Conservation (phyloP, 2,113 vertebrate genomes). For the Podarcis raffonei region DNA sequence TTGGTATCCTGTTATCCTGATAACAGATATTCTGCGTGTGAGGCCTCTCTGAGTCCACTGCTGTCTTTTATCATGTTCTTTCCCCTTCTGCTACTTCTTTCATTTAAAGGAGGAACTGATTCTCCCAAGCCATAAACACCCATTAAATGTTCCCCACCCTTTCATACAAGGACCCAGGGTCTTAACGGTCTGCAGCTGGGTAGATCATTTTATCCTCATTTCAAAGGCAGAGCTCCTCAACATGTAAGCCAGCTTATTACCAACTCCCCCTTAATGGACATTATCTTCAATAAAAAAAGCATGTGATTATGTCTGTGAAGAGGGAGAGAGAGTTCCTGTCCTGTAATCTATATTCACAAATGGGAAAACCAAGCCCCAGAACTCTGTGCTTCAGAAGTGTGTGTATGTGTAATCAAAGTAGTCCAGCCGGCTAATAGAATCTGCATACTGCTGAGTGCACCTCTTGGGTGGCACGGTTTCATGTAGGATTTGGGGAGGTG, state of each 20-base stretch:
- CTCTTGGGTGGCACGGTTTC: conserved; percentile 2
- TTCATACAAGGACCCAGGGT: conserved; percentile 67
- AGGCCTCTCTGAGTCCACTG: conserved; percentile 61
- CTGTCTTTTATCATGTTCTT: conserved; percentile 69
- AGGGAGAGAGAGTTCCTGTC: conserved; percentile 2
- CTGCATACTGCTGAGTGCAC: neutral
- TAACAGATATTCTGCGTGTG: conserved; percentile 62
- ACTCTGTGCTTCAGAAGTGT: neutral
- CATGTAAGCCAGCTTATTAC: conserved; percentile 63
- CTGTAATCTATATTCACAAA: conserved; percentile 28
- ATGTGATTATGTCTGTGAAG: conserved; percentile 25
- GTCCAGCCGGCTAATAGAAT: neutral
- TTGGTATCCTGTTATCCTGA: conserved; percentile 55
- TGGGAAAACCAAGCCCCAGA: conserved; percentile 1
- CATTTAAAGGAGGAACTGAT: conserved; percentile 69
- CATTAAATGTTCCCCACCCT: conserved; percentile 78
- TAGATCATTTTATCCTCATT: conserved; percentile 67
- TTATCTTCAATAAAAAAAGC: conserved; percentile 47
- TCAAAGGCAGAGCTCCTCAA: conserved; percentile 72
- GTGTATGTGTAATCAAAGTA: neutral
- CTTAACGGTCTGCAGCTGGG: conserved; percentile 78
- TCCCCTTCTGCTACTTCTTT: conserved; percentile 70
- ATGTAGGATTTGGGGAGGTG: neutral
- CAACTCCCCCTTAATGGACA: conserved; percentile 56
- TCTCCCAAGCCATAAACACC: conserved; percentile 77